Evolutionary conservation across 1,140 invertebrate genomes (phyloP).

Genomic region (Halyomorpha halys): DNA sequence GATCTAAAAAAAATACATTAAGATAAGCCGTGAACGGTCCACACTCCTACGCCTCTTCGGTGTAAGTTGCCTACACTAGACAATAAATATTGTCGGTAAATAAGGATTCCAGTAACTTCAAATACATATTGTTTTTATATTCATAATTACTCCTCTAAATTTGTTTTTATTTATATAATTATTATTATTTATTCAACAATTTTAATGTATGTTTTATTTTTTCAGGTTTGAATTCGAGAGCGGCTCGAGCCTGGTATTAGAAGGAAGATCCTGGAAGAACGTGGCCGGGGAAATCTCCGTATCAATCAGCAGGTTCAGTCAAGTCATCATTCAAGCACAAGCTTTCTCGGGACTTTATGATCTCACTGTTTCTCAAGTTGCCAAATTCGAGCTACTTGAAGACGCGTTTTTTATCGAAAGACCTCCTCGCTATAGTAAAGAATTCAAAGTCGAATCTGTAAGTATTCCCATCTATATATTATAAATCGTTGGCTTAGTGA

Average conservation of each 20-base stretch:
- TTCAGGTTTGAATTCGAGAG: constrained; percentile 32
- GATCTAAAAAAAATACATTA: too few relatives aligned
- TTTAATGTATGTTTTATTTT: background rate
- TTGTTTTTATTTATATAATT: too few relatives aligned
- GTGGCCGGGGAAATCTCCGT: constrained; percentile 47
- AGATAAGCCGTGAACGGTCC: too few relatives aligned
- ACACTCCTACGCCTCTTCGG: too few relatives aligned
- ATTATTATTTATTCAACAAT: too few relatives aligned
- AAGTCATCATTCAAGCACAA: constrained; percentile 46
- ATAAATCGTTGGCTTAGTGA: too few relatives aligned
- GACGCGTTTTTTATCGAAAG: constrained; percentile 38
- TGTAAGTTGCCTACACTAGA: too few relatives aligned
- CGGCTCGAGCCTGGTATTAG: constrained; percentile 42
- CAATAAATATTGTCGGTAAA: too few relatives aligned
- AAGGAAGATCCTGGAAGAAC: constrained; percentile 41
- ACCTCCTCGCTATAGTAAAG: background rate
- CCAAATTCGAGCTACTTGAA: constrained; percentile 42
- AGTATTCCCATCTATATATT: background rate
- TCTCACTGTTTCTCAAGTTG: constrained; percentile 41
- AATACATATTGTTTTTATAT: too few relatives aligned
- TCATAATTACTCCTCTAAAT: too few relatives aligned
- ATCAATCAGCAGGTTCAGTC: constrained; percentile 42
- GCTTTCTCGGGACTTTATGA: constrained; percentile 53
- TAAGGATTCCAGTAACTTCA: too few relatives aligned
- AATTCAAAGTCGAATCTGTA: constrained; percentile 2